Percentiles rank a stretch among this genome's conserved stretches.
These are phyloP conservation scores for Protophormia terraenovae DNA, from an alignment of 2,888 invertebrate species.

Conservation along the genomic window DNA sequence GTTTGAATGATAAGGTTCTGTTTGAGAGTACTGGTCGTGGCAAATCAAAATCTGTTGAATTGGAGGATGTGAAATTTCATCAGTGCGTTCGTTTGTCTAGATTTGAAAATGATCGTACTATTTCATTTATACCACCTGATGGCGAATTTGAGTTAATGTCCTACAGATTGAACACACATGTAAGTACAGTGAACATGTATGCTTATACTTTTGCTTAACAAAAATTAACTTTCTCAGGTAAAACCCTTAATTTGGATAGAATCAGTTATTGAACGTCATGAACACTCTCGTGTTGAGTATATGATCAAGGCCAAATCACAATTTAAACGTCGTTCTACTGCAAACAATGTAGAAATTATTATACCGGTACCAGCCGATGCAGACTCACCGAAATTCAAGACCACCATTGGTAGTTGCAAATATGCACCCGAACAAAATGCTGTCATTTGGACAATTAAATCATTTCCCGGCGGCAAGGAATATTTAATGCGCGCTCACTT, in stretches of 20 bases:
- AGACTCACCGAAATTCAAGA: slow-evolving; percentile 99
- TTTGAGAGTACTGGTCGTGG: slow-evolving; percentile 99
- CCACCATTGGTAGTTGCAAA: slow-evolving; percentile 97
- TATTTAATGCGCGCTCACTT: slow-evolving; percentile 99
- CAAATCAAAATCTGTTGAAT: slow-evolving; percentile 98
- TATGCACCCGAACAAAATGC: slow-evolving; percentile 98
- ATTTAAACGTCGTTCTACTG: slow-evolving; percentile 98
- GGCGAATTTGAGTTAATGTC: slow-evolving; percentile 99
- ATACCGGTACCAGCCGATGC: slow-evolving; percentile 98
- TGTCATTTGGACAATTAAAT: slow-evolving; percentile 98
- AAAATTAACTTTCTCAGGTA: slow-evolving; percentile 77
- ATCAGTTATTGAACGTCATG: slow-evolving; percentile 98
- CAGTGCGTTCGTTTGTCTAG: slow-evolving; percentile 98
- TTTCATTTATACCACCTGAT: slow-evolving; percentile 99
- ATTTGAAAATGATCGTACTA: slow-evolving; percentile 99
- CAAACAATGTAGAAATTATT: slow-evolving; percentile 99
- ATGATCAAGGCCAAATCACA: slow-evolving; percentile 99
- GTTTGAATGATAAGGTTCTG: slow-evolving; percentile 97
- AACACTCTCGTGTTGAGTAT: slow-evolving; percentile 98
- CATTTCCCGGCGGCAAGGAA: slow-evolving; percentile 98
- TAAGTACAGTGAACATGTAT: slow-evolving; percentile 77
- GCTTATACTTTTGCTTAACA: not conserved
- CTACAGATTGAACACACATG: slow-evolving; percentile 97
- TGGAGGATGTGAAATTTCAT: slow-evolving; percentile 99
- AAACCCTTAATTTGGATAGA: slow-evolving; percentile 99